Base-by-base conservation (phyloP, 1,140 invertebrate species). In the Littorina saxatilis region DNA sequence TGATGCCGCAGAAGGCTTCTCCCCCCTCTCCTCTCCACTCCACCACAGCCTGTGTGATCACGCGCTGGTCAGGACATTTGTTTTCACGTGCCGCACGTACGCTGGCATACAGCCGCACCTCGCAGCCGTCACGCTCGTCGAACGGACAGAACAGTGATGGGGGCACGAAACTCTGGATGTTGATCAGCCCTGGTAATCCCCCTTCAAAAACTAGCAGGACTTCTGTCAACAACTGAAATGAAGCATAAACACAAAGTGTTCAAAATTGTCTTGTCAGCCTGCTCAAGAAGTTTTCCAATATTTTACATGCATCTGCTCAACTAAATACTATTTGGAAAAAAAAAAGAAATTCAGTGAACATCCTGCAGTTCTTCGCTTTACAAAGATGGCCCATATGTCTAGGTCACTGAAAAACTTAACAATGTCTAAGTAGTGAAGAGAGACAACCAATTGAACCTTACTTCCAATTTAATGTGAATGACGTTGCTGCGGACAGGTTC, bases 41-140 rank as follows among this genome's bases (percentile, higher is more conserved):
- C 20, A 89, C 50, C 0, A 89, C 87, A 72, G 83, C 85, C 77
- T 89, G 88, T 23, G 85, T 52, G 32, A 89, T 83, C 3, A 55
- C 74, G 27, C 81, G 66, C 29, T 81, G 82, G 79, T 85, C 85
- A 32, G 85, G 83, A 79, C 88, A 89, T 17, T 58, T 74, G 9
- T 77, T 82, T 79, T 87, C 84, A 17, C 75, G 75, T 1, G 63
- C 76, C 32, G 80, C 58, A 29, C 79, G 76, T 2, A 88, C 58
- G 4, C 61, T 68, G 0, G 85, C 73, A 17, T 72, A 43, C 0
- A 87, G 27, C 17, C 73, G 29, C 32, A 89, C 76, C 2, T 80
- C 39, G 74, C 88, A 89, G 17, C 35, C 50, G 50, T 83, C 32
- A 39, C 82, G 76, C 29, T 58, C 73, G 20, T 52, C 39, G 23